Conservation (phyloP, 2,113 vertebrate genomes). For the Ibidorhyncha struthersii region DNA sequence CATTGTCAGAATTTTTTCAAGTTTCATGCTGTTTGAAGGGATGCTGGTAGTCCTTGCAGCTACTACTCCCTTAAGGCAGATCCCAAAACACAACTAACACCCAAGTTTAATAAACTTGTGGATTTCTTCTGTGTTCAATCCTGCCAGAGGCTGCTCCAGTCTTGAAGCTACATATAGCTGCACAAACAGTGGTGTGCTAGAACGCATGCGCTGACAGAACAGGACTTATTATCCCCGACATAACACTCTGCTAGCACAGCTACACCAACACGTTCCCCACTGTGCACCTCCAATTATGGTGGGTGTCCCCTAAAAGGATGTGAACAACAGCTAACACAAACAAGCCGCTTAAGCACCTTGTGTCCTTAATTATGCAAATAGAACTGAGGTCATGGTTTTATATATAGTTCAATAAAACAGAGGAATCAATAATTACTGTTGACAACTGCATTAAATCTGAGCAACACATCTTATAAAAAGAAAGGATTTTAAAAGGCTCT, state of each 20-base stretch:
- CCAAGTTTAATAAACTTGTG: background rate
- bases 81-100: background rate
- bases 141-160: background rate
- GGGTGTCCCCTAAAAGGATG: background rate
- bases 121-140: background rate
- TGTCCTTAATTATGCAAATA: background rate
- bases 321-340: background rate
- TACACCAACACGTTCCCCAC: background rate
- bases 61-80: background rate
- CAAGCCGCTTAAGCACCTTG: background rate
- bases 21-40: background rate
- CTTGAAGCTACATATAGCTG: background rate
- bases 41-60: background rate
- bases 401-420: background rate
- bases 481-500: background rate
- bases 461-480: background rate
- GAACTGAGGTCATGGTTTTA: background rate
- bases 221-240: background rate
- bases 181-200: background rate
- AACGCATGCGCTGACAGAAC: accelerated
- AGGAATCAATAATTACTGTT: background rate
- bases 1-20: background rate
- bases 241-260: background rate
- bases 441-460: background rate
- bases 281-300: accelerated